Conservation (phyloP, 2,888 invertebrate genomes). For the Tetheella fluctuosa region DNA sequence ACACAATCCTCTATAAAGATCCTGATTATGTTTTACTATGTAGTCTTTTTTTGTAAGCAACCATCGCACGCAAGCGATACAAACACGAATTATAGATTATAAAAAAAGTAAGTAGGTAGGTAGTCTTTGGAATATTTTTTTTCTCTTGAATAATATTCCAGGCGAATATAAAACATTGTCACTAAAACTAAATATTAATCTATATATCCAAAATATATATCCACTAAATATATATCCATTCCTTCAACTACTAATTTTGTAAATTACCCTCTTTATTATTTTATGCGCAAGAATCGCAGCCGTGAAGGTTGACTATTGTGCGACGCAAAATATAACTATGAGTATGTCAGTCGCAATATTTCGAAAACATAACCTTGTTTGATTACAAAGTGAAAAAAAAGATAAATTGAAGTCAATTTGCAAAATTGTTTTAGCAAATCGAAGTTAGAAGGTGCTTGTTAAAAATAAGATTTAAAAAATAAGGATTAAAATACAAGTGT, state of each 20-base stretch:
- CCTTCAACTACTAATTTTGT: background rate
- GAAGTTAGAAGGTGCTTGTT: background rate
- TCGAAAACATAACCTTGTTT: background rate
- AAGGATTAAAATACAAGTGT: too few relatives aligned
- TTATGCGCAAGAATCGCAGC: conserved; percentile 39
- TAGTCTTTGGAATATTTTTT: too few relatives aligned
- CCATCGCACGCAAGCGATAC: too few relatives aligned
- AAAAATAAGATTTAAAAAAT: too few relatives aligned
- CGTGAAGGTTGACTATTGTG: conserved; percentile 62
- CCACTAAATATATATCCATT: too few relatives aligned
- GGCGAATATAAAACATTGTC: background rate
- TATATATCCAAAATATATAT: too few relatives aligned
- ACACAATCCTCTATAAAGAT: too few relatives aligned
- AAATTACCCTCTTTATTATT: conserved; percentile 24
- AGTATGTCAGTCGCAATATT: background rate
- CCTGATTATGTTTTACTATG: too few relatives aligned
- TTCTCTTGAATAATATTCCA: background rate
- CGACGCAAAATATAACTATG: conserved; percentile 13
- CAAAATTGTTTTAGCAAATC: background rate
- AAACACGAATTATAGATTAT: too few relatives aligned
- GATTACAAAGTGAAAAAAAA: background rate
- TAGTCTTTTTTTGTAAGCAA: too few relatives aligned
- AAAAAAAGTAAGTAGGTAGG: too few relatives aligned
- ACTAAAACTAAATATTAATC: background rate
- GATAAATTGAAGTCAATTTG: background rate